Evolutionary conservation across 2,113 vertebrate species (phyloP), one percentile per base, ranked within the genome.

Genomic region (Clupea harengus): DNA sequence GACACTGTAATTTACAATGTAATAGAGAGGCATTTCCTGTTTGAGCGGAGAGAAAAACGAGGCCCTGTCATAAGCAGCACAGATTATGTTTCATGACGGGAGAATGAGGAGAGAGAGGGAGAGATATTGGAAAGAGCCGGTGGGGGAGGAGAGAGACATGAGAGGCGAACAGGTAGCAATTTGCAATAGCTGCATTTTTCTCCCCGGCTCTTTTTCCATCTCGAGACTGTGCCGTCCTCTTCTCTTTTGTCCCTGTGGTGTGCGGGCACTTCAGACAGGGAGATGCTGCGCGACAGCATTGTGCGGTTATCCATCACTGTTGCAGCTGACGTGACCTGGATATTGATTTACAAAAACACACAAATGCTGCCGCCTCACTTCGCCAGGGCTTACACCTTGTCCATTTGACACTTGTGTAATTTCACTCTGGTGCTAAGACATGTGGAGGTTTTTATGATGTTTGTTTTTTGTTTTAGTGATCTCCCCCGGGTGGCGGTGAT

Each of bases 141-240:
- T 39, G 18, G 25, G 11, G 18, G 81, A 20, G n/a, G 39, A 20
- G 50, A 22, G 20, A 28, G 18, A 75, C 45, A 72, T 22, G 54
- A 83, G 47, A 47, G 25, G 75, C n/a, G 57, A 81, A 84, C 85
- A 85, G 75, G 85, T 86, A 84, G 82, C 89, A 83, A 85, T 89
- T 88, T 86, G 49, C 45, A 81, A 50, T 67, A 81, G 83, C 85
- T 81, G 87, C 32, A 25, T 82, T 82, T 84, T 32, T 75, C 25
- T 17, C 25, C 10, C 11, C 28, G 4, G 28, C 72, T 78, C 11
- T 17, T 2, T 20, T 60, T 3, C 20, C 28, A 15, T 44, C 28
- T 39, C n/a, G 22, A 28, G 39, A 39, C 39, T 39, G 39, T 7
- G 11, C 15, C 25, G 13, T 39, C 72, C 25, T 32, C 64, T 28